Evolutionary conservation across 2,113 vertebrate species (phyloP).

Genomic region (Mandrillus leucophaeus): DNA sequence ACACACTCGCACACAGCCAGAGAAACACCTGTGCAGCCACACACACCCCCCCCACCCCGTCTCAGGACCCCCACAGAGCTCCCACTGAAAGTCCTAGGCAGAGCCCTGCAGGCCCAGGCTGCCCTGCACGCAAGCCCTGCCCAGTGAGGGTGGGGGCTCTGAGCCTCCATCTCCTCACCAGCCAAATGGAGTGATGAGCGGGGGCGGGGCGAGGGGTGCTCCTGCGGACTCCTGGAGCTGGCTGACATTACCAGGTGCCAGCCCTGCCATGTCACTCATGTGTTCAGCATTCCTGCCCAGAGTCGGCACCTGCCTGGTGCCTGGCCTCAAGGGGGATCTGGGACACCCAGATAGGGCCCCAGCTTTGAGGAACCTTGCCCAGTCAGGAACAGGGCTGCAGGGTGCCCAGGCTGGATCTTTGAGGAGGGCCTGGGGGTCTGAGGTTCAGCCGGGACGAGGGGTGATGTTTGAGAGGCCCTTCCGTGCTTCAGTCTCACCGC

Average conservation of each 20-base stretch:
- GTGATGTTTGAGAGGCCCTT: background rate
- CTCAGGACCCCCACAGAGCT: background rate
- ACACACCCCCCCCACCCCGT: too few relatives aligned
- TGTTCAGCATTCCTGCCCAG: accelerated
- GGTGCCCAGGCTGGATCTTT: background rate
- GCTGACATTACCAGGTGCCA: background rate
- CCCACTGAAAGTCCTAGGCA: background rate
- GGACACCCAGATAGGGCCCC: background rate
- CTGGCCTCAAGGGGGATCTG: background rate
- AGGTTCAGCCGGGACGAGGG: background rate
- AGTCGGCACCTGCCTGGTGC: background rate
- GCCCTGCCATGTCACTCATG: background rate
- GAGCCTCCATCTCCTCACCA: background rate
- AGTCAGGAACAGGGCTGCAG: background rate
- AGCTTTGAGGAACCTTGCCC: background rate
- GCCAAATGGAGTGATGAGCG: background rate
- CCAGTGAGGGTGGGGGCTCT: background rate
- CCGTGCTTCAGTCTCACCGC: background rate
- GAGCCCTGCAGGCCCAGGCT: background rate
- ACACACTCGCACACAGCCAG: background rate
- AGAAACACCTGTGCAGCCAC: background rate
- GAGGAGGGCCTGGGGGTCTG: background rate
- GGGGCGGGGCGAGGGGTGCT: too few relatives aligned
- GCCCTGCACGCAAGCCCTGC: background rate
- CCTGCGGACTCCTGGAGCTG: background rate